Percentiles rank a stretch among this genome's conserved stretches.
Conservation (phyloP, 2,113 vertebrate genomes). For the Seriola dumerili region DNA sequence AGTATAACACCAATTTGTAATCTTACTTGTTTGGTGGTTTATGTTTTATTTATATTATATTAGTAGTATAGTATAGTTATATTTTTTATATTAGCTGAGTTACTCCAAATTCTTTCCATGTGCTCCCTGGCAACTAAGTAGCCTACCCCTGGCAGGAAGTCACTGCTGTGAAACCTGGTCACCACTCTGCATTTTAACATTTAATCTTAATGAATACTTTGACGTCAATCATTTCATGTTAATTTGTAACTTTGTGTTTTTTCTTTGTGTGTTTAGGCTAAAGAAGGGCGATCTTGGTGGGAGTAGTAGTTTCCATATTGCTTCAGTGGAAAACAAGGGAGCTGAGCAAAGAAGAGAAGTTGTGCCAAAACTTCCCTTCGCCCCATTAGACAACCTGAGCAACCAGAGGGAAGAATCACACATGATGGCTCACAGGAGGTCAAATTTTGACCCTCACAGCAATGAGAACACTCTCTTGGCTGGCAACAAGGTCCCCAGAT, state of each 20-base stretch:
- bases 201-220: background rate
- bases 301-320: background rate
- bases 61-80: too few species aligned
- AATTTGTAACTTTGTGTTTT: background rate
- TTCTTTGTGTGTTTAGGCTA: slow-evolving; percentile 39
- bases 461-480: slow-evolving; percentile 77
- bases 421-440: slow-evolving; percentile 87
- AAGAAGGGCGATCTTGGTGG: slow-evolving; percentile 38
- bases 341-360: slow-evolving; percentile 19
- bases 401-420: slow-evolving; percentile 69
- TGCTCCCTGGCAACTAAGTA: too few species aligned
- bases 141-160: too few species aligned
- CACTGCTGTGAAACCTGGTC: too few species aligned
- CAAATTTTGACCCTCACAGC: slow-evolving; percentile 78
- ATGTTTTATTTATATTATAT: too few species aligned
- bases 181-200: too few species aligned
- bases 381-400: slow-evolving; percentile 79
- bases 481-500: slow-evolving; percentile 73
- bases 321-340: slow-evolving; percentile 28
- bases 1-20: too few species aligned
- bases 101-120: too few species aligned
- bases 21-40: too few species aligned
- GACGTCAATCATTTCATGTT: background rate
- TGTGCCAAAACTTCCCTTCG: slow-evolving; percentile 65
- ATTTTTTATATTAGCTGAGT: too few species aligned